Evolutionary conservation across 2,797 vertebrate species (phyloP).

Genomic region (Chaetodon trifasciatus): DNA sequence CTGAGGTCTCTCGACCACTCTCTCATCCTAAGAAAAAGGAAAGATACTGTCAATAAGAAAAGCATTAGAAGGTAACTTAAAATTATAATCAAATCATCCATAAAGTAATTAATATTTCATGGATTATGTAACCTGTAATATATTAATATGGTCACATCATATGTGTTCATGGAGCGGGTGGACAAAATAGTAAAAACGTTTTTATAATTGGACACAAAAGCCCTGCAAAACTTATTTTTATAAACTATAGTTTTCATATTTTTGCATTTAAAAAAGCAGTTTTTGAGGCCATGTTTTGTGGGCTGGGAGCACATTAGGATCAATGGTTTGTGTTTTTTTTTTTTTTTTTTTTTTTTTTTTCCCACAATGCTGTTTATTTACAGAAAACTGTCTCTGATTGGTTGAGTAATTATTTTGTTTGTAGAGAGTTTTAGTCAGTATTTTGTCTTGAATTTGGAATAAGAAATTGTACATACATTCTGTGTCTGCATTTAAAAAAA

Average conservation of each 20-base stretch:
- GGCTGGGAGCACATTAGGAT: not conserved
- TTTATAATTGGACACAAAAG: not conserved
- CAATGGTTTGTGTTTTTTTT: not conserved
- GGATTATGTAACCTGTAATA: not conserved
- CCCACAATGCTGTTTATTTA: not conserved
- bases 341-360: not conserved
- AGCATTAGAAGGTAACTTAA: not conserved
- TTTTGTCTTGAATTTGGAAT: not conserved
- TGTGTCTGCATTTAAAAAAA: not conserved
- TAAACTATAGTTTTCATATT: rapidly evolving
- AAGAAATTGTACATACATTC: not conserved
- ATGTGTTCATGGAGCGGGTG: not conserved
- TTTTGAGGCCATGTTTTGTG: not conserved
- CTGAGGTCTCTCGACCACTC: not conserved
- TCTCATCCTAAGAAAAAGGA: not conserved
- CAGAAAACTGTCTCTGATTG: not conserved
- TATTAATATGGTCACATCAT: not conserved
- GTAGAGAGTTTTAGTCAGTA: not conserved
- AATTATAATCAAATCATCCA: not conserved
- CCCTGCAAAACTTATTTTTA: not conserved
- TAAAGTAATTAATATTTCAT: rapidly evolving
- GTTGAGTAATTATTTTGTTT: not conserved
- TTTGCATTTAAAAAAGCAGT: not conserved
- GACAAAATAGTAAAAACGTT: not conserved
- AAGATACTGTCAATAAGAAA: not conserved